Base-by-base conservation (phyloP, 2,113 vertebrate genomes). In the Euleptes europaea region DNA sequence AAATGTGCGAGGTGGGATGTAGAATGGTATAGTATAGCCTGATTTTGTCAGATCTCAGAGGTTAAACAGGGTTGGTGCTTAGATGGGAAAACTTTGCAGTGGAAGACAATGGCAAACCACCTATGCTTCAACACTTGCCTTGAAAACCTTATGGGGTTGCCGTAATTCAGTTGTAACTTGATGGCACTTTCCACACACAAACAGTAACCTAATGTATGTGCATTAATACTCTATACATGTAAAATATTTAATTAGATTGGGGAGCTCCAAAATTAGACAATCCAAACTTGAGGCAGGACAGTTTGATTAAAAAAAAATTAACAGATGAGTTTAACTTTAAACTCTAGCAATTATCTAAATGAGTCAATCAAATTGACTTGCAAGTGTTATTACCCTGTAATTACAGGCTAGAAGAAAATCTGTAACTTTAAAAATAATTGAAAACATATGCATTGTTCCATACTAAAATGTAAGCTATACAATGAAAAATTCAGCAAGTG, bases 361-460 rank as follows among this genome's bases (percentile, higher is more conserved):
- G 88, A 95, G 86, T 91, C 92, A 93, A 88, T 90, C 92, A 93
- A 93, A 90, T 83, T 93, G 92, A 89, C 71, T 93, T 86, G 87
- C 79, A 81, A 90, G 91, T 94, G 85, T 92, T 92, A 91, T 91
- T 92, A 47, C 63, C 79, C 89, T 92, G 82, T 89, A 92, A 92
- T 95, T 93, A 91, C 70, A 89, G 84, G 66, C 74, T 91, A 90
- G 91, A 90, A 94, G 94, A 51, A 95, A 95, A 94, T 94, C 89
- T 92, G 89, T 93, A 92, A 92, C 94, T 94, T 96, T 92, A 85
- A 92, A 94, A 95, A 90, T 94, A 93, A 96, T 92, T 95, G 92
- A 94, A 93, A 93, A 91, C 0, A 1, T 54, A 80, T 91, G 84
- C 91, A 72, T 86, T 91, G 90, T 84, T 81, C 35, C 87, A 90